Percentiles rank a stretch among this genome's conserved stretches.
phyloP scores from a whole-genome alignment of 2,888 invertebrate species.

The Drosophila meridionalis region DNA sequence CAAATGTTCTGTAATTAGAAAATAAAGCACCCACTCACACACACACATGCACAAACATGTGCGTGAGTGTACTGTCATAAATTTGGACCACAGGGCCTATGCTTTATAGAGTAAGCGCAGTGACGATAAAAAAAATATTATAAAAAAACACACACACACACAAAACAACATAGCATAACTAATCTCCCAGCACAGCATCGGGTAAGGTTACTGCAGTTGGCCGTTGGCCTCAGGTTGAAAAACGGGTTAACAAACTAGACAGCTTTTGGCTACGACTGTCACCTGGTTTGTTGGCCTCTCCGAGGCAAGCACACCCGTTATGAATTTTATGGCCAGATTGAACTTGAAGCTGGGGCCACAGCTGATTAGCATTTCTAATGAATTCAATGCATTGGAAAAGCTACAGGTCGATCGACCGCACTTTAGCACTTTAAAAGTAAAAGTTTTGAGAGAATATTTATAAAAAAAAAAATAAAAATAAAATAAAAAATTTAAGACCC shows the following conservation, averaged over 20 bases:
- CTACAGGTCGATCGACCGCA: slow-evolving; percentile 32
- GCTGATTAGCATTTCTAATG: slow-evolving; percentile 72
- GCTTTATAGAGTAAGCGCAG: slow-evolving; percentile 21
- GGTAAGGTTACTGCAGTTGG: slow-evolving; percentile 37
- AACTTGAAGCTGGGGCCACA: slow-evolving; percentile 69
- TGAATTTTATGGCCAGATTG: slow-evolving; percentile 69
- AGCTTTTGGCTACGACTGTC: slow-evolving; percentile 53
- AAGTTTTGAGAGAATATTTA: slow-evolving; percentile 2
- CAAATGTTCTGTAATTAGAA: slow-evolving; percentile 64
- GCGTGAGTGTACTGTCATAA: slow-evolving; percentile 28
- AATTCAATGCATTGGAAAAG: slow-evolving; percentile 53
- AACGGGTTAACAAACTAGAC: slow-evolving; percentile 61
- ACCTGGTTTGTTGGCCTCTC: slow-evolving; percentile 63
- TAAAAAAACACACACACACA: neutral
- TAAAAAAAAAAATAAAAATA: no score
- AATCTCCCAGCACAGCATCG: slow-evolving; percentile 15
- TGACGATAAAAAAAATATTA: slow-evolving; percentile 34
- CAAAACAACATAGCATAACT: slow-evolving; percentile 38
- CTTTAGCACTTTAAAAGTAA: slow-evolving; percentile 7
- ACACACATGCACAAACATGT: neutral
- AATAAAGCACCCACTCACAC: slow-evolving; percentile 55
- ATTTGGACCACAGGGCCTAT: slow-evolving; percentile 57
- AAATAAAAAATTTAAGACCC: neutral
- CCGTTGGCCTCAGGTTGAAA: slow-evolving; percentile 52
- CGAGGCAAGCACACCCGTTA: slow-evolving; percentile 54